Percentiles rank a stretch among this genome's conserved stretches.
Conservation (phyloP, 2,113 vertebrate species). For the Calyptomena viridis region DNA sequence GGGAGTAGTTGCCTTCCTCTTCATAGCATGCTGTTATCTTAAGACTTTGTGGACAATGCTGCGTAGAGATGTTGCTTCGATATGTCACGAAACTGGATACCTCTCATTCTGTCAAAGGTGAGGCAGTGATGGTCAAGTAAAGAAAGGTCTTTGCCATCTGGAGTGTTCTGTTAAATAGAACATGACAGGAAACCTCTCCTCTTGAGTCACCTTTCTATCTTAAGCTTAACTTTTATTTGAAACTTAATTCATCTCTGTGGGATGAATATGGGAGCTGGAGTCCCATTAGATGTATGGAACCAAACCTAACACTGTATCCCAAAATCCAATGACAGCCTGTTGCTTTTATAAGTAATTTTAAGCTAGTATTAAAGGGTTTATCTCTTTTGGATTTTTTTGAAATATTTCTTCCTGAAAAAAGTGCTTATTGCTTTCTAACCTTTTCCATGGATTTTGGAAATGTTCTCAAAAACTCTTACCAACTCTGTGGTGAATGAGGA, state of each 20-base stretch:
- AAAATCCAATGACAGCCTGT: not conserved
- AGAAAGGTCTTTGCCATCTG: not conserved
- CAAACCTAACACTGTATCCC: not conserved
- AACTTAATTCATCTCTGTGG: not conserved
- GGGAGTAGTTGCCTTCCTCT: constrained; percentile 27
- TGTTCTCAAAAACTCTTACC: not conserved
- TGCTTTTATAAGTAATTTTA: not conserved
- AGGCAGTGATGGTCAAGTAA: not conserved
- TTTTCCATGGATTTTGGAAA: not conserved
- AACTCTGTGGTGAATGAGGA: not conserved
- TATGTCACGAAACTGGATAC: not conserved
- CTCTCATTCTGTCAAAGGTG: not conserved
- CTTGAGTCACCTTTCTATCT: not conserved
- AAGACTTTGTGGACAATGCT: not conserved
- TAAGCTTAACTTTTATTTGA: not conserved
- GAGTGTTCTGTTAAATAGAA: not conserved
- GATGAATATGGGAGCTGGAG: not conserved
- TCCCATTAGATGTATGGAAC: not conserved
- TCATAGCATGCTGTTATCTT: constrained; percentile 2
- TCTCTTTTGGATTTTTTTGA: not conserved
- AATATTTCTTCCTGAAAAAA: not conserved
- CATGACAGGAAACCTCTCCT: not conserved
- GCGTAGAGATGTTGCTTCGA: not conserved
- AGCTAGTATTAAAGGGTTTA: not conserved
- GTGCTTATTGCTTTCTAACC: not conserved